These are phyloP conservation scores for Conus canariensis DNA, from an alignment of 2,888 invertebrate genomes.

Conservation along the genomic window DNA sequence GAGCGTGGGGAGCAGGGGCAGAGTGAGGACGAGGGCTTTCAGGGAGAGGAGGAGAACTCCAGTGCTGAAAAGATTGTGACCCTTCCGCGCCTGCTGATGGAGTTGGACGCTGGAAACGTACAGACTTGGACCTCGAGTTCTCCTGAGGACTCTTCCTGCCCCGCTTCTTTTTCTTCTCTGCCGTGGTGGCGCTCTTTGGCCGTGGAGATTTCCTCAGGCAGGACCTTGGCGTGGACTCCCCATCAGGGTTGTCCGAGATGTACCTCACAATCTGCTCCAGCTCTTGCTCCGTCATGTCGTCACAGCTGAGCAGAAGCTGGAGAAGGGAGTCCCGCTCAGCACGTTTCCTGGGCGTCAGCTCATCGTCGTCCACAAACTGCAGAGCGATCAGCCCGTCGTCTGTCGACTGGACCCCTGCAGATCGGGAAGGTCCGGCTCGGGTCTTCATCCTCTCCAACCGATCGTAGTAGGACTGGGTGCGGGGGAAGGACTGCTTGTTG, in stretches of 20 bases:
- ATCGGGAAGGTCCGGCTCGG: background rate
- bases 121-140: constrained; percentile 19
- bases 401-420: too few relatives aligned
- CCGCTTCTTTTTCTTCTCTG: background rate
- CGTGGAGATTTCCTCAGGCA: background rate
- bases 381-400: background rate
- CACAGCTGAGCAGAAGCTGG: background rate
- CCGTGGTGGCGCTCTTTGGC: background rate
- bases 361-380: constrained; percentile 3
- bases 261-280: constrained; percentile 17
- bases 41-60: background rate
- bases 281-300: constrained; percentile 23
- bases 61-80: background rate
- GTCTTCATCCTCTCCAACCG: background rate
- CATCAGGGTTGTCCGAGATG: background rate
- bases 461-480: constrained; percentile 17
- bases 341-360: constrained; percentile 19
- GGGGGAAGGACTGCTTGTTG: constrained; percentile 17
- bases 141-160: background rate
- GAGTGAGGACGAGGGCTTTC: background rate
- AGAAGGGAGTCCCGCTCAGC: constrained; percentile 20
- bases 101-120: background rate
- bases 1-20: background rate
- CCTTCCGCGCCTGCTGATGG: background rate
- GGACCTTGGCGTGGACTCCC: background rate